phyloP scores from a whole-genome alignment of 1,140 invertebrate genomes.

The Galendromus occidentalis region DNA sequence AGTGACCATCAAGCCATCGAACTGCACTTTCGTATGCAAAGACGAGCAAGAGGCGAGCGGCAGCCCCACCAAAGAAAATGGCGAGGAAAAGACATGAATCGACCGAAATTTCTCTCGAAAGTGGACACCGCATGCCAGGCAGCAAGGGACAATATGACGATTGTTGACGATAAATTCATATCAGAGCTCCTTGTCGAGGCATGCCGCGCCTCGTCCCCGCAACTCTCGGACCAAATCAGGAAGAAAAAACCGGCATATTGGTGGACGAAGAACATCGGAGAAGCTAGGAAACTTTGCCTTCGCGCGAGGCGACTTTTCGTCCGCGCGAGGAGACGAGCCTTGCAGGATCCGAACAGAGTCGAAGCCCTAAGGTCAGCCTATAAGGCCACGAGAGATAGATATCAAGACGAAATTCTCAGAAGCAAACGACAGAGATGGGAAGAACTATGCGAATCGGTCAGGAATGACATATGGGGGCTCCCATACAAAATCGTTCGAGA shows the following conservation, averaged over 20 bases:
- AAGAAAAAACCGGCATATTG: not conserved
- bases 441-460: not conserved
- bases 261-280: not conserved
- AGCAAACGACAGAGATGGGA: not conserved
- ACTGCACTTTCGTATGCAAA: not conserved
- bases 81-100: not conserved
- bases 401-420: not conserved
- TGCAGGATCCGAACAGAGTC: not conserved
- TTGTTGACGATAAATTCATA: not conserved
- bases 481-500: not conserved
- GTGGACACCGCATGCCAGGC: too few relatives aligned
- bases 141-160: not conserved
- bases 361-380: not conserved
- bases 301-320: not conserved
- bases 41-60: not conserved
- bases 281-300: not conserved
- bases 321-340: not conserved
- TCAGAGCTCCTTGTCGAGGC: not conserved
- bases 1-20: not conserved
- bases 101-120: not conserved
- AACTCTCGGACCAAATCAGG: too few relatives aligned
- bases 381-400: not conserved
- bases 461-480: not conserved
- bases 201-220: not conserved
- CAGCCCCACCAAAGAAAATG: not conserved